Percentiles rank a stretch among this genome's conserved stretches.
Conservation (phyloP, 2,797 vertebrate species). For the Darevskia mixta region DNA sequence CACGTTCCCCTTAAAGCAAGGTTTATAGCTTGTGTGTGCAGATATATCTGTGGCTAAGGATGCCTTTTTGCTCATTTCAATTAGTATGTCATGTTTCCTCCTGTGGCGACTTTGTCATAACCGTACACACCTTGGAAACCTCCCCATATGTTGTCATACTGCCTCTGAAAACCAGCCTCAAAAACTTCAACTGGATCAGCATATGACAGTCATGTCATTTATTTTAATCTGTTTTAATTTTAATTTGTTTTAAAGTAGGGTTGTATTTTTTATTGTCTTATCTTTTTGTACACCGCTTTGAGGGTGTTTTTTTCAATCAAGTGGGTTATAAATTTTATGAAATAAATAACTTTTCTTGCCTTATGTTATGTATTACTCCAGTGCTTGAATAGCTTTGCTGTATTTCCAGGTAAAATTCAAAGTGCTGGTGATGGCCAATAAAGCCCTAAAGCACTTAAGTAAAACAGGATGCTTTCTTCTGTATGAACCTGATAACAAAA, state of each 20-base stretch:
- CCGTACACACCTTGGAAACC: too few species aligned
- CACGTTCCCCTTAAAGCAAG: too few species aligned
- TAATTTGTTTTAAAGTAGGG: too few species aligned
- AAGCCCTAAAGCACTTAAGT: not conserved
- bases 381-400: not conserved
- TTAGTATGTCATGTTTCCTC: too few species aligned
- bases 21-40: too few species aligned
- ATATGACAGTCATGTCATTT: not conserved
- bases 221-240: not conserved
- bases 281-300: too few species aligned
- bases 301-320: too few species aligned
- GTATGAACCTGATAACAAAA: not conserved
- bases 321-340: too few species aligned
- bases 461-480: not conserved
- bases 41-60: too few species aligned
- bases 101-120: too few species aligned
- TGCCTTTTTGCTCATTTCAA: too few species aligned
- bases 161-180: not conserved
- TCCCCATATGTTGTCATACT: not conserved
- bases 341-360: not conserved
- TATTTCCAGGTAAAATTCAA: not conserved
- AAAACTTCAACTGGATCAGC: not conserved
- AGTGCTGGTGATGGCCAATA: not conserved
- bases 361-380: not conserved
- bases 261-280: too few species aligned